Evolutionary conservation across 2,113 vertebrate genomes (phyloP), one percentile per base, ranked within the genome.

Genomic region (Suricata suricatta): DNA sequence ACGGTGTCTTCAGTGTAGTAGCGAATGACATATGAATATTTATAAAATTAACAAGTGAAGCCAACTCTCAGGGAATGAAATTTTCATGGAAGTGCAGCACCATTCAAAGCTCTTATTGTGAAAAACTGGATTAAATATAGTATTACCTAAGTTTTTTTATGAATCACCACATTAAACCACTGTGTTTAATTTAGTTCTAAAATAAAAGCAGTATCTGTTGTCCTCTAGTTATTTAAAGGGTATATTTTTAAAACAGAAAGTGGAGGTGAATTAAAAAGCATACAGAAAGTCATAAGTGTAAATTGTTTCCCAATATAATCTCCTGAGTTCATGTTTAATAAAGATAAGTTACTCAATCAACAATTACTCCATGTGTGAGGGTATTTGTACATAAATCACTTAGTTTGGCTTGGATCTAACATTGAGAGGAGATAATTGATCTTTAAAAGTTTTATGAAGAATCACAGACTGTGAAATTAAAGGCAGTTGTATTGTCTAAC

Each of bases 381-480:
- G 76, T 98, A 97, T 98, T 98, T 98, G 96, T 96, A 93, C 98
- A 98, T 98, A 98, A 98, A 99, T 99, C 98, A 98, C 97, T 98
- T 97, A 98, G 98, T 98, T 98, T 98, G 98, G 96, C 96, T 95
- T 98, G 98, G 92, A 96, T 98, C 97, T 98, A 98, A 98, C 97
- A 98, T 38, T 98, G 98, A 98, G 98, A 98, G 97, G 93, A 97
- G 86, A 97, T 98, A 98, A 99, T 95, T 98, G 98, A 96, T 98
- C 97, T 98, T 98, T 98, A 98, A 98, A 98, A 98, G 87, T 98
- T 98, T 98, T 98, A 98, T 98, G 98, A 98, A 98, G 95, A 99
- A 97, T 98, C 97, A 98, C 95, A 97, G 97, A 98, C 98, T 99
- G 98, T 99, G 98, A 99, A 99, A 99, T 98, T 98, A 98, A 98